phyloP scores from a whole-genome alignment of 2,797 vertebrate species.

The Eulemur albifrons region DNA sequence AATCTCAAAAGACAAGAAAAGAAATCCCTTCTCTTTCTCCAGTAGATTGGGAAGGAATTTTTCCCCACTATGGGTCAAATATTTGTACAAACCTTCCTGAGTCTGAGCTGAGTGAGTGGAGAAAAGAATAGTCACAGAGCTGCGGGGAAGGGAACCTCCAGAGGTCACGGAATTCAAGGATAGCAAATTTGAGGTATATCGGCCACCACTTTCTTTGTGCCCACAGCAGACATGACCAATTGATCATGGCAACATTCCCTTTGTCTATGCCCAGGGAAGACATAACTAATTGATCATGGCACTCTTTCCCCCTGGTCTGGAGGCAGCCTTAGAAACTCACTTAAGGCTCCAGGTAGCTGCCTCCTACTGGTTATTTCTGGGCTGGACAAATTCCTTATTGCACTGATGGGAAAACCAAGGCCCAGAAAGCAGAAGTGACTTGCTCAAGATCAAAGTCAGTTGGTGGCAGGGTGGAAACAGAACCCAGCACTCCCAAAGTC shows the following conservation, averaged over 20 bases:
- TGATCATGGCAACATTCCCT: not conserved
- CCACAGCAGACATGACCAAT: not conserved
- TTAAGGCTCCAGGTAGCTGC: not conserved
- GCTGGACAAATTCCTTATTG: not conserved
- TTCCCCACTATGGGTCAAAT: not conserved
- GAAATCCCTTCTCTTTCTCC: not conserved
- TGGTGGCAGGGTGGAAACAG: not conserved
- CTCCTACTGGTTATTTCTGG: not conserved
- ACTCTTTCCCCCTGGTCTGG: not conserved
- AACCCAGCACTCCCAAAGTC: not conserved
- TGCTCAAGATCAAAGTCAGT: not conserved
- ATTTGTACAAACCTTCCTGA: not conserved
- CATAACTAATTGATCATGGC: not conserved
- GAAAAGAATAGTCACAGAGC: not conserved
- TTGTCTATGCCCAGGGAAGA: not conserved
- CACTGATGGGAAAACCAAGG: not conserved
- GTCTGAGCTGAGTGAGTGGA: not conserved
- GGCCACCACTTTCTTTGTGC: not conserved
- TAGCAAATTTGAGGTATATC: not conserved
- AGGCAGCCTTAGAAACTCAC: not conserved
- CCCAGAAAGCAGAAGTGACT: not conserved
- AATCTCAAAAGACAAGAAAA: not conserved
- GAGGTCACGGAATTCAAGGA: not conserved
- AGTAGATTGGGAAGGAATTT: not conserved
- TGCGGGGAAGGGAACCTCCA: not conserved